Evolutionary conservation across 2,888 invertebrate genomes (phyloP), one percentile per base, ranked within the genome.

Genomic region (Eupithecia tripunctaria): DNA sequence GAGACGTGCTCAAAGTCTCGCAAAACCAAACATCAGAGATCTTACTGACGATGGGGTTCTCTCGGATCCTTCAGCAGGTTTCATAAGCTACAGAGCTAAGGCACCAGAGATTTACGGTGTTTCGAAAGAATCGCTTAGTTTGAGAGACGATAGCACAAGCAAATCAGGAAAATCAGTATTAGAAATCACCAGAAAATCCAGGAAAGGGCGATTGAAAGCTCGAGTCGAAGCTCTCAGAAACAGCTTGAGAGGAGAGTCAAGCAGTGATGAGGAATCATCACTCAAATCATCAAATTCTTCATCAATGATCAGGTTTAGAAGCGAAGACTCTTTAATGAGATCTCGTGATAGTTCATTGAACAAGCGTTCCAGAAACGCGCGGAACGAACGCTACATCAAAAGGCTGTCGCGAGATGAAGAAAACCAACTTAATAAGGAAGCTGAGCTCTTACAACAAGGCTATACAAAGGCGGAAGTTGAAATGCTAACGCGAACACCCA

Each of bases 341-440:
- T 95, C 95, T 56, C 95, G 95, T 38, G 95, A 95, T 73, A 95
- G 95, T 72, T 95, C 96, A 0, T 89, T 95, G 59, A 96, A 95
- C 84, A 95, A 96, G 79, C 95, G 95, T 82, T 96, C 97, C 38
- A 94, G 97, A 71, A 95, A 96, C 32, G 97, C 97, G 0, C 95
- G 98, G 81, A 97, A 97, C 69, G 97, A 98, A 86, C 95, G 97
- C 70, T 97, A 97, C 84, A 96, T 97, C 71, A 97, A 97, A 84
- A 95, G 97, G 70, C 89, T 97, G 79, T 97, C 96, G 18, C 95
- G 96, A 73, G 97, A 97, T 79, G 96, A 97, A 51, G 96, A 96
- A 83, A 91, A 92, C 75, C 92, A 94, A 79, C 84, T 95, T 8
- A 95, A 95, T 75, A 94, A 94, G 82, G 96, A 96, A 89, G 94